Conservation (phyloP, 2,113 vertebrate genomes). For the Heloderma charlesbogerti region DNA sequence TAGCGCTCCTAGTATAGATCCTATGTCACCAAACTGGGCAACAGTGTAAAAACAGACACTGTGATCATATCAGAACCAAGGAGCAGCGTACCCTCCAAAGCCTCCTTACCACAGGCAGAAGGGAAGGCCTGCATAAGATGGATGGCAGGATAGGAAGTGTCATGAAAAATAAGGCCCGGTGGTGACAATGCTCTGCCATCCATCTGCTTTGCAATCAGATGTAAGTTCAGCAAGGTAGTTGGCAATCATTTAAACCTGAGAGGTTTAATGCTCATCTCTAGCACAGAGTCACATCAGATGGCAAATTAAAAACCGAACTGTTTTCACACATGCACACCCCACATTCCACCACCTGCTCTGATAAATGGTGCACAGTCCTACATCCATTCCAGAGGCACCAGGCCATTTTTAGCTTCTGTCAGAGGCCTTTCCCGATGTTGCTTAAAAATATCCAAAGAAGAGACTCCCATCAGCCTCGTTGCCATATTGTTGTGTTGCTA, state of each 20-base stretch:
- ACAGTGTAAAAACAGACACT: neutral
- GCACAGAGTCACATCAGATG: neutral
- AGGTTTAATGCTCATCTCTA: neutral
- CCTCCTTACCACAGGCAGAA: neutral
- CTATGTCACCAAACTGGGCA: neutral
- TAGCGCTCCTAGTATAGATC: neutral
- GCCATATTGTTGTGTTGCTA: neutral
- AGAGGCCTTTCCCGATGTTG: neutral
- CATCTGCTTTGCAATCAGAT: neutral
- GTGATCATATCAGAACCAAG: neutral
- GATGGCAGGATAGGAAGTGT: neutral
- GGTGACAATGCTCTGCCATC: neutral
- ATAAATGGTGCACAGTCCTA: neutral
- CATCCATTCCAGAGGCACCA: neutral
- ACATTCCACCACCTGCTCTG: neutral
- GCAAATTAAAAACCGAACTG: neutral
- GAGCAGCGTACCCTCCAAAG: neutral
- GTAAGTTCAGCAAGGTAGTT: neutral
- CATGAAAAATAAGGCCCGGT: neutral
- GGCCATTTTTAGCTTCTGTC: neutral
- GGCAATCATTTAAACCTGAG: neutral
- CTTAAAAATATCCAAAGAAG: neutral
- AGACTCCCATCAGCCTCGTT: neutral
- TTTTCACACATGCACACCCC: too few species aligned
- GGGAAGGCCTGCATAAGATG: neutral